Evolutionary conservation across 2,113 vertebrate species (phyloP).

Genomic region (Barnardius zonarius): DNA sequence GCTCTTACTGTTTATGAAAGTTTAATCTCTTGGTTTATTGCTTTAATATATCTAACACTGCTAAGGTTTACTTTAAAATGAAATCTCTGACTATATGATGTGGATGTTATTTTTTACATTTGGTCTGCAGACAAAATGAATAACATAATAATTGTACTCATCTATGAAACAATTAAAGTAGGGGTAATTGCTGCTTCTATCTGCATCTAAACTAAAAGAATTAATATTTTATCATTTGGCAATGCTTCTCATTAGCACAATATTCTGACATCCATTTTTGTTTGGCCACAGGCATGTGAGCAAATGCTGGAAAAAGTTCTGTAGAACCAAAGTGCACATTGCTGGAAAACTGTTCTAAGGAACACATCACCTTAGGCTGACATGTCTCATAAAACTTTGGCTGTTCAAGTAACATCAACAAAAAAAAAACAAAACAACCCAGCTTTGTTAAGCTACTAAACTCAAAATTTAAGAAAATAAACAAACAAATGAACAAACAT

Average conservation of each 20-base stretch:
- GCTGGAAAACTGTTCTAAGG: neutral
- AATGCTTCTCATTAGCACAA: slow-evolving; percentile 63
- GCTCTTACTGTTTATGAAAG: slow-evolving; percentile 84
- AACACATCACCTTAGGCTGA: neutral
- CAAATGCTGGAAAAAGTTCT: slow-evolving; percentile 42
- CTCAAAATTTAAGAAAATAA: neutral
- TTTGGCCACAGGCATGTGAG: slow-evolving; percentile 60
- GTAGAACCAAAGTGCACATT: slow-evolving; percentile 7
- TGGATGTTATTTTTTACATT: slow-evolving; percentile 69
- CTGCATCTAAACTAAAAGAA: slow-evolving; percentile 73
- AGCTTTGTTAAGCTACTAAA: neutral
- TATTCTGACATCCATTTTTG: slow-evolving; percentile 52
- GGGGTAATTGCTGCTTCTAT: slow-evolving; percentile 75
- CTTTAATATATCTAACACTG: slow-evolving; percentile 80
- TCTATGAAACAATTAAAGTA: slow-evolving; percentile 78
- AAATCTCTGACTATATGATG: slow-evolving; percentile 72
- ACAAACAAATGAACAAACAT: neutral
- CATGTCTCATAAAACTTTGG: neutral
- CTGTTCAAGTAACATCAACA: neutral
- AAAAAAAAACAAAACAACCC: neutral
- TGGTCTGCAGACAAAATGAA: slow-evolving; percentile 67
- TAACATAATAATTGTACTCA: slow-evolving; percentile 75
- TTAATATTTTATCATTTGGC: slow-evolving; percentile 81
- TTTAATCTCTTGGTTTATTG: slow-evolving; percentile 84
- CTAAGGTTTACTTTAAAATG: slow-evolving; percentile 79